Percentiles rank a stretch among this genome's conserved stretches.
Conservation (phyloP, 2,888 invertebrate species). For the Sarcophaga carnaria region DNA sequence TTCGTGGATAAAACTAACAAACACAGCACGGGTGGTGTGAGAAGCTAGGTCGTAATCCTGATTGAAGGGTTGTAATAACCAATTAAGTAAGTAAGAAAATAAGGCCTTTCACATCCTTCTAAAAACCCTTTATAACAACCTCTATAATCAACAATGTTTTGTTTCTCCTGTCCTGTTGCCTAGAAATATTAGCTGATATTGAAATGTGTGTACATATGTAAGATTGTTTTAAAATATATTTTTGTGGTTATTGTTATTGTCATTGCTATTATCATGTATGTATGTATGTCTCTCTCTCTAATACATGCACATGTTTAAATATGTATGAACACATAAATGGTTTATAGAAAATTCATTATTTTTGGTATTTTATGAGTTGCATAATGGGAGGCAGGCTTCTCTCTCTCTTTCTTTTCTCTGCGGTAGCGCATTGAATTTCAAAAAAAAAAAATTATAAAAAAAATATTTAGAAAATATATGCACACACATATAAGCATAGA, state of each 20-base stretch:
- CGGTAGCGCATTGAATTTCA: slow-evolving; percentile 26
- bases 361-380: slow-evolving; percentile 14
- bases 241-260: neutral
- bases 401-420: neutral
- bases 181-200: neutral
- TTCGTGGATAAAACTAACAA: too few relatives aligned
- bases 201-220: neutral
- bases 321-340: neutral
- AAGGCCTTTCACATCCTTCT: too few relatives aligned
- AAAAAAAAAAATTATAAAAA: neutral
- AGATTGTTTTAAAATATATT: neutral
- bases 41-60: too few relatives aligned
- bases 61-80: too few relatives aligned
- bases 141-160: neutral
- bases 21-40: too few relatives aligned
- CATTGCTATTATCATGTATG: neutral
- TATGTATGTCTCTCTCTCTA: neutral
- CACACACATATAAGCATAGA: neutral
- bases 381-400: neutral
- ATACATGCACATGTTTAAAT: neutral
- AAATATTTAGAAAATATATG: too few relatives aligned
- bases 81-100: too few relatives aligned
- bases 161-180: neutral
- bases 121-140: too few relatives aligned
- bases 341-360: slow-evolving; percentile 27